Percentiles rank a stretch among this genome's conserved stretches.
Conservation (phyloP, 2,888 invertebrate genomes). For the Tipula lateralis region DNA sequence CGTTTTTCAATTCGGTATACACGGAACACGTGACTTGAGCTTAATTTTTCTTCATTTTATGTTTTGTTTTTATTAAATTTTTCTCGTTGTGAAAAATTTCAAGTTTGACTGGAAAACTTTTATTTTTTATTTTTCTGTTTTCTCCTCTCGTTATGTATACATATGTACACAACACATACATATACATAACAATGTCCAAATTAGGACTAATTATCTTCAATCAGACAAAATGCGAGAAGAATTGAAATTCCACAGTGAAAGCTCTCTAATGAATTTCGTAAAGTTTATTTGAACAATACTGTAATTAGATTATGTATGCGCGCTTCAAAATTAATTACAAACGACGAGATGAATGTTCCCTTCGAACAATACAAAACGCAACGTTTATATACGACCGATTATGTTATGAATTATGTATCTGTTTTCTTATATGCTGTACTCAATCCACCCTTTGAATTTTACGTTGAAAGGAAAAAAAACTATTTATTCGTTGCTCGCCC, state of each 20-base stretch:
- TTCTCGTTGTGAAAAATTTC: background rate
- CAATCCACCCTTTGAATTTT: background rate
- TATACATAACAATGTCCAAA: background rate
- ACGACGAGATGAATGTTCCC: background rate
- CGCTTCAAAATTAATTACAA: background rate
- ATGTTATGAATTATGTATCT: background rate
- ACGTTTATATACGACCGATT: background rate
- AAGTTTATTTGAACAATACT: background rate
- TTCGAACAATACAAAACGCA: background rate
- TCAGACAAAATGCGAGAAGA: background rate
- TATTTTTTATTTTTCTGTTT: background rate
- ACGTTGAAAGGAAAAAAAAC: background rate
- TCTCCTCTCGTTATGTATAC: background rate
- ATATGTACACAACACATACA: background rate
- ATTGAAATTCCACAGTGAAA: background rate
- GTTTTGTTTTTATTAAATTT: slow-evolving; percentile 7
- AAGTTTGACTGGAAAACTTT: background rate
- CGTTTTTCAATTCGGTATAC: slow-evolving; percentile 24
- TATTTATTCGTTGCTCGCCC: background rate
- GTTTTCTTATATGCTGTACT: background rate
- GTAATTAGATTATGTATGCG: background rate
- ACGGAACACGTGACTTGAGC: background rate
- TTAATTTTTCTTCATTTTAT: background rate
- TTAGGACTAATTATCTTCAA: background rate
- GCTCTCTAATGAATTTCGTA: background rate